Evolutionary conservation across 2,888 invertebrate species (phyloP).

Genomic region (Dryadula phaetusa): DNA sequence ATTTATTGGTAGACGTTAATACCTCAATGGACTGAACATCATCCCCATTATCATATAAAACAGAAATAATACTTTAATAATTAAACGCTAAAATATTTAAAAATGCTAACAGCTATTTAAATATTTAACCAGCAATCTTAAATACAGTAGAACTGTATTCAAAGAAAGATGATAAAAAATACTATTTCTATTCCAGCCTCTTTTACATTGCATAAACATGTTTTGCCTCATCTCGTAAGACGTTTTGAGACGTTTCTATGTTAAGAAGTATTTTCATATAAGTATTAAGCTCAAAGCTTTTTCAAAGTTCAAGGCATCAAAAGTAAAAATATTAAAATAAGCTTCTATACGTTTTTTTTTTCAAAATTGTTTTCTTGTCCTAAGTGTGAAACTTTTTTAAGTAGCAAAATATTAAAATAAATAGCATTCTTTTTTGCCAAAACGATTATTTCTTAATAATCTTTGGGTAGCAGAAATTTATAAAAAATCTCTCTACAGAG

Average conservation of each 20-base stretch:
- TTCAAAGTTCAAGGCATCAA: constrained; percentile 18
- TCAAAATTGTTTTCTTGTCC: neutral
- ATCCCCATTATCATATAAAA: too few relatives aligned
- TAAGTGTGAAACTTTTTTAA: too few relatives aligned
- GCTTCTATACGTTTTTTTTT: neutral
- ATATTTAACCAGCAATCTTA: constrained; percentile 5
- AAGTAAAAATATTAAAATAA: neutral
- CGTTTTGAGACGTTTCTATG: constrained; percentile 17
- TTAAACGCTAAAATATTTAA: neutral
- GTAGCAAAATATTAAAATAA: too few relatives aligned
- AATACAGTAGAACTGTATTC: constrained; percentile 1
- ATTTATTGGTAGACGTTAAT: too few relatives aligned
- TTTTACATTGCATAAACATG: constrained; percentile 9
- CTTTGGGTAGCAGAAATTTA: too few relatives aligned
- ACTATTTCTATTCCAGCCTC: constrained; percentile 17
- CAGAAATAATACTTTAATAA: too few relatives aligned
- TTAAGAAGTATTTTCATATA: constrained; percentile 13
- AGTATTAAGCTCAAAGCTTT: neutral
- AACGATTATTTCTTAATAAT: too few relatives aligned
- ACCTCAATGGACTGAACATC: too few relatives aligned
- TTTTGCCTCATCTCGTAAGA: constrained; percentile 20
- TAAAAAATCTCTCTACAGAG: too few relatives aligned
- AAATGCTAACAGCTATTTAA: constrained; percentile 6
- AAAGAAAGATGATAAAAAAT: constrained; percentile 20
- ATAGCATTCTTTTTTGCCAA: too few relatives aligned